phyloP scores from a whole-genome alignment of 2,888 invertebrate species.

The Anticlea derivata region DNA sequence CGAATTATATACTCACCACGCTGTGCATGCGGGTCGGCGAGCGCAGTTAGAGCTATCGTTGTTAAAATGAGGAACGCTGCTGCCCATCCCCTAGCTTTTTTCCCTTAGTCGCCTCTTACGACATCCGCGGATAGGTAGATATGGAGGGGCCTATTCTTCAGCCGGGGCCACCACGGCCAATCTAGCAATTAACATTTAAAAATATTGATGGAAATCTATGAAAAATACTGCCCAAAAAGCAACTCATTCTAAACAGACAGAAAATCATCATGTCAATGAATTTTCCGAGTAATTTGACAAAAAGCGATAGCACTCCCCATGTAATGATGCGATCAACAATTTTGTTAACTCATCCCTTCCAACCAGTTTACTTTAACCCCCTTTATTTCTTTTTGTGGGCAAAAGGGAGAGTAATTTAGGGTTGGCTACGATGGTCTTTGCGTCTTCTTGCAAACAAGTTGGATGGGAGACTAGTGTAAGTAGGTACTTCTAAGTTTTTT shows the following conservation, averaged over 20 bases:
- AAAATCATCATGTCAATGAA: slow-evolving; percentile 40
- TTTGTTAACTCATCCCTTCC: slow-evolving; percentile 61
- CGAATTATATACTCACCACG: too few relatives aligned
- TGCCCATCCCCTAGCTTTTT: too few relatives aligned
- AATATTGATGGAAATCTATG: too few relatives aligned
- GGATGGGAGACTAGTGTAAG: slow-evolving; percentile 19
- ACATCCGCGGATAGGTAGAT: too few relatives aligned
- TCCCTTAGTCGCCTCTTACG: too few relatives aligned
- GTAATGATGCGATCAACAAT: slow-evolving; percentile 68
- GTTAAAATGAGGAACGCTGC: too few relatives aligned
- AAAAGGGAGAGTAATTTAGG: not conserved
- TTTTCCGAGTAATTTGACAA: slow-evolving; percentile 53
- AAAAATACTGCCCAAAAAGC: not conserved
- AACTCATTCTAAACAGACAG: slow-evolving; percentile 19
- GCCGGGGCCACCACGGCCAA: too few relatives aligned
- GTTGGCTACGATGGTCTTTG: slow-evolving; percentile 12
- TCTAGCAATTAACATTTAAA: not conserved
- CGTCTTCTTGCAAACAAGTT: slow-evolving; percentile 29
- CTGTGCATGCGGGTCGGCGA: too few relatives aligned
- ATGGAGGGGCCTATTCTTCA: too few relatives aligned
- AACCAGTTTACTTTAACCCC: slow-evolving; percentile 41
- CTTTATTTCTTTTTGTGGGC: not conserved
- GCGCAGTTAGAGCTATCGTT: too few relatives aligned
- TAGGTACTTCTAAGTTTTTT: not conserved
- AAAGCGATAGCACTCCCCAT: slow-evolving; percentile 41